Evolutionary conservation across 2,797 vertebrate genomes (phyloP).

Genomic region (Dryobates pubescens): DNA sequence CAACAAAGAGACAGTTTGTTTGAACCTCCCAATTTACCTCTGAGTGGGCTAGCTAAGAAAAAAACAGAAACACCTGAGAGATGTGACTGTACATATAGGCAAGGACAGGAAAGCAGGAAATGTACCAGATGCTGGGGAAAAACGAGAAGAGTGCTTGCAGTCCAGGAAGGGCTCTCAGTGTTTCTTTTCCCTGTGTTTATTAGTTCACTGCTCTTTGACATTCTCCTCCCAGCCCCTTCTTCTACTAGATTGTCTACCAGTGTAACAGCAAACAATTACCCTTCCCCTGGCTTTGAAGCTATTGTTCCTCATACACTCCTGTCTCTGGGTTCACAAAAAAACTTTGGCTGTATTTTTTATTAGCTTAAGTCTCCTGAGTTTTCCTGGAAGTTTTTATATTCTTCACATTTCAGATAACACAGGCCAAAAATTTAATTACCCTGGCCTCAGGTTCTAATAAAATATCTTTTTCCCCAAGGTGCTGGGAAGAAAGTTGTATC

Average conservation of each 20-base stretch:
- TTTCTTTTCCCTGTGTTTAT: slow-evolving; percentile 35
- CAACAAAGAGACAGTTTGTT: neutral
- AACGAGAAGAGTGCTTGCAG: neutral
- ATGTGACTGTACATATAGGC: neutral
- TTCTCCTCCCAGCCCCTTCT: slow-evolving; percentile 5
- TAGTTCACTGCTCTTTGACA: slow-evolving; percentile 45
- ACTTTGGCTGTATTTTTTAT: neutral
- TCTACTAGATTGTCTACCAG: neutral
- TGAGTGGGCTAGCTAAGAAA: neutral
- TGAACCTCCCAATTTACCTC: slow-evolving; percentile 26
- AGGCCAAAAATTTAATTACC: neutral
- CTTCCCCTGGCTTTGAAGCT: neutral
- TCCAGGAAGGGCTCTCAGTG: slow-evolving; percentile 1
- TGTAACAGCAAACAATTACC: slow-evolving; percentile 1
- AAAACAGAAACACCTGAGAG: neutral
- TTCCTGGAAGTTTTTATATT: neutral
- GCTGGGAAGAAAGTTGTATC: neutral
- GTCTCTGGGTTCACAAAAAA: slow-evolving; percentile 5
- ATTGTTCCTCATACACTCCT: neutral
- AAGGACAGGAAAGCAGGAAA: slow-evolving; percentile 51
- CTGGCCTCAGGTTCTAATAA: slow-evolving; percentile 13
- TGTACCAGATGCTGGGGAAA: neutral
- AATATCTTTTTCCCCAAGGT: neutral
- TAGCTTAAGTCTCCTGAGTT: slow-evolving; percentile 18
- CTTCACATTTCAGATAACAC: neutral